Evolutionary conservation across 2,888 invertebrate genomes (phyloP), one percentile per base, ranked within the genome.

Genomic region (Sminthurides aquaticus): DNA sequence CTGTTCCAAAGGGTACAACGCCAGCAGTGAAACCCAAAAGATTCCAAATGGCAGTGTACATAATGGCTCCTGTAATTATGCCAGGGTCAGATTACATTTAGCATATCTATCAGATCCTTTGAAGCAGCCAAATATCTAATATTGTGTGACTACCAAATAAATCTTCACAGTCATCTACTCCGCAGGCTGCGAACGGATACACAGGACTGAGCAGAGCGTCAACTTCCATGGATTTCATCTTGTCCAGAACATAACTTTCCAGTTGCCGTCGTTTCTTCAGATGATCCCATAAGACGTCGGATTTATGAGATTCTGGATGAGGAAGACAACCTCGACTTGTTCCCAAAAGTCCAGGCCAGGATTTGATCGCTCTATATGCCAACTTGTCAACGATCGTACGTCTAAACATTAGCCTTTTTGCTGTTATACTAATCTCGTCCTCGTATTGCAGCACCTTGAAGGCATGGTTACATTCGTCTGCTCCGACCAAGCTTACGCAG

Each of bases 21-120:
- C 65, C 67, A 27, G 67, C 67, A 25, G 71, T 69, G 49, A 65
- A 67, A 27, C 67, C 67, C 1, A 66, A 52, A 18, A 62, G 28
- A 49, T 66, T 66, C 54, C 55, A 66, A n/a, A 49, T 28, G 24
- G 48, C 68, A 2, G 77, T 78, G 70, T 76, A 77, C 5, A 20
- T 18, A 52, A 22, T 22, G 20, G 52, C 52, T 15, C 20, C 52
- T 52, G 52, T 18, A 43, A 43, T 43, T n/a, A n/a, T n/a, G n/a
- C n/a, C n/a, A n/a, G n/a, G n/a, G n/a, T n/a, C n/a, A n/a, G n/a
- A n/a, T n/a, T n/a, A n/a, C n/a, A n/a, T n/a, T n/a, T n/a, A n/a
- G n/a, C n/a, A n/a, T n/a, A n/a, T n/a, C n/a, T n/a, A n/a, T n/a
- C n/a, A n/a, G n/a, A n/a, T n/a, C n/a, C n/a, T n/a, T n/a, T n/a